phyloP scores from a whole-genome alignment of 2,113 vertebrate genomes.

The Trematocara zebra region DNA sequence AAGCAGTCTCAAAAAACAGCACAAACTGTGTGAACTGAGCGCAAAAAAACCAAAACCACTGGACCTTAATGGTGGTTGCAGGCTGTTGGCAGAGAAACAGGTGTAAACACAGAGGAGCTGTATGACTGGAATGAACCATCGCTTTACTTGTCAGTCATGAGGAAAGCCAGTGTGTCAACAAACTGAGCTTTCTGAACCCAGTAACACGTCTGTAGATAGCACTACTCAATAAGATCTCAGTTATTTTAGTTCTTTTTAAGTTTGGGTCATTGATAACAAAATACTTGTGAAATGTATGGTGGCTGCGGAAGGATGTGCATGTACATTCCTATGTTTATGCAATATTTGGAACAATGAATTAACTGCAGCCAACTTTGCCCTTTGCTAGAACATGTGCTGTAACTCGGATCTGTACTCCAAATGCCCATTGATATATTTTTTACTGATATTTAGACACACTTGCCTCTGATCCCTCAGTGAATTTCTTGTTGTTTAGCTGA shows the following conservation, averaged over 20 bases:
- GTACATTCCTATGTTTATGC: not conserved
- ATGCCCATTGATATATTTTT: not conserved
- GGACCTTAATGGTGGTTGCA: not conserved
- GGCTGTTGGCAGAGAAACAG: not conserved
- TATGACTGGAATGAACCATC: not conserved
- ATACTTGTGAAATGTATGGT: not conserved
- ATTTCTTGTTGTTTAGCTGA: not conserved
- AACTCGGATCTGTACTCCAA: not conserved
- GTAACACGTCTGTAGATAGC: not conserved
- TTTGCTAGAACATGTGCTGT: not conserved
- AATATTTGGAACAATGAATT: not conserved
- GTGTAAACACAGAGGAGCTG: not conserved
- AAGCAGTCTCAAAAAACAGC: not conserved
- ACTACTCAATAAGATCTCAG: not conserved
- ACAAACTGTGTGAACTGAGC: not conserved
- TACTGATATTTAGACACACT: not conserved
- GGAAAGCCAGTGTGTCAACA: not conserved
- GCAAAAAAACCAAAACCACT: not conserved
- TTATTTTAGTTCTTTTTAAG: not conserved
- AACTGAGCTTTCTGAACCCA: not conserved
- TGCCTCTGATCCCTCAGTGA: not conserved
- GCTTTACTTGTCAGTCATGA: not conserved
- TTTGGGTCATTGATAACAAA: not conserved
- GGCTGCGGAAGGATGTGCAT: not conserved
- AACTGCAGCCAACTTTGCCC: not conserved